Evolutionary conservation across 2,113 vertebrate genomes (phyloP), one percentile per base, ranked within the genome.

Genomic region (Tringa solitaria): DNA sequence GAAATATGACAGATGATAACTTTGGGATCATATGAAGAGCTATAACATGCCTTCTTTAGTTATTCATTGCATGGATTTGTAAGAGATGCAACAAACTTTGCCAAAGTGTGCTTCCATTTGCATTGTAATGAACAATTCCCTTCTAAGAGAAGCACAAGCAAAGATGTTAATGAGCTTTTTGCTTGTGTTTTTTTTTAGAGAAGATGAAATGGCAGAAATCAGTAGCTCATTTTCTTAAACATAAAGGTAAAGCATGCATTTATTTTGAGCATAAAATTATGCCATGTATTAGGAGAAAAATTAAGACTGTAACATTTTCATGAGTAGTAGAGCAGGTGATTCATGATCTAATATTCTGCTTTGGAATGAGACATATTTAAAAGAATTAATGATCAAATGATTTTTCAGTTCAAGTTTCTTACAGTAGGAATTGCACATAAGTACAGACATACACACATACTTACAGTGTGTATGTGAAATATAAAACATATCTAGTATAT

Each of bases 151-250:
- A 93, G 30, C n/a, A 87, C 67, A 85, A 68, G 3, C 5, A 63
- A 77, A 57, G 15, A 63, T 37, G 27, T 32, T 84, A 91, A 90
- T 69, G 54, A 90, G 27, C 1, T 53, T 77, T 84, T 51, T 53
- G 4, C 10, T 65, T 48, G 5, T 56, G 15, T 23, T 73, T 48
- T 41, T 50, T 79, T 41, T 65, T 37, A 65, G 35, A 45, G 19
- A 78, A 90, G 85, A 79, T 56, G 8, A 63, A 78, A n/a, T 93
- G 75, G 32, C n/a, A 92, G 73, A 87, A 78, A 81, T 87, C n/a
- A 89, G 64, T 4, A 89, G 33, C 46, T 87, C 32, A 46, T 94
- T 95, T 95, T 65, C 43, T 75, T 72, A 72, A 85, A 77, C 23
- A 78, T n/a, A 61, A 68, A 51, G 14, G 10, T 39, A 68, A 92